Conservation (phyloP, 2,113 vertebrate genomes). For the Peucedramus taeniatus region DNA sequence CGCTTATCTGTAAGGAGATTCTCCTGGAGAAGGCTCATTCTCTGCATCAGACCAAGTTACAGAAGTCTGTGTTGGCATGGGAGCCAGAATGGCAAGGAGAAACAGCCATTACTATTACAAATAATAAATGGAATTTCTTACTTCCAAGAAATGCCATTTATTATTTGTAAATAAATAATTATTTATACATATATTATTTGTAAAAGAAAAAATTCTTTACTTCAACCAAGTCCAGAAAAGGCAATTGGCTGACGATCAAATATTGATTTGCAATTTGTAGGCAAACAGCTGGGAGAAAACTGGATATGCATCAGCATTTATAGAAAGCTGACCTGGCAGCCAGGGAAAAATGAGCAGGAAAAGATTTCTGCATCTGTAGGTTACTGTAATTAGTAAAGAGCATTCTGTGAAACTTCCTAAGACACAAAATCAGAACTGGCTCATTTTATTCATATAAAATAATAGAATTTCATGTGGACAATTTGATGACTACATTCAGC, state of each 20-base stretch:
- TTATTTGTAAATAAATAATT: background rate
- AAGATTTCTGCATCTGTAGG: background rate
- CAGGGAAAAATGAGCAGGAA: background rate
- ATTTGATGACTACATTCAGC: background rate
- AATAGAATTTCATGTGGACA: background rate
- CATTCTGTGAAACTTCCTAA: background rate
- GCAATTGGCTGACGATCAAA: background rate
- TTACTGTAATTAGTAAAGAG: background rate
- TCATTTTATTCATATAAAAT: background rate
- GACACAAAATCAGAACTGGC: background rate
- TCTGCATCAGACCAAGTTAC: background rate
- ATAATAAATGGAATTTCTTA: background rate
- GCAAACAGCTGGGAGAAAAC: background rate
- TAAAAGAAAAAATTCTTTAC: background rate
- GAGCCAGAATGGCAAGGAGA: background rate
- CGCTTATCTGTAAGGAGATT: background rate
- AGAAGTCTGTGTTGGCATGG: background rate
- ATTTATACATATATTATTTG: background rate
- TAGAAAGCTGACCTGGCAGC: background rate
- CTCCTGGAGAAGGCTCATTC: background rate
- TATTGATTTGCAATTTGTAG: background rate
- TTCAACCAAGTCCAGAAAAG: background rate
- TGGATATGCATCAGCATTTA: background rate
- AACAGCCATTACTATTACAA: background rate
- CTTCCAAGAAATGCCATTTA: background rate